These are phyloP conservation scores for Pteropus alecto DNA, from an alignment of 2,113 vertebrate species.

Conservation along the genomic window DNA sequence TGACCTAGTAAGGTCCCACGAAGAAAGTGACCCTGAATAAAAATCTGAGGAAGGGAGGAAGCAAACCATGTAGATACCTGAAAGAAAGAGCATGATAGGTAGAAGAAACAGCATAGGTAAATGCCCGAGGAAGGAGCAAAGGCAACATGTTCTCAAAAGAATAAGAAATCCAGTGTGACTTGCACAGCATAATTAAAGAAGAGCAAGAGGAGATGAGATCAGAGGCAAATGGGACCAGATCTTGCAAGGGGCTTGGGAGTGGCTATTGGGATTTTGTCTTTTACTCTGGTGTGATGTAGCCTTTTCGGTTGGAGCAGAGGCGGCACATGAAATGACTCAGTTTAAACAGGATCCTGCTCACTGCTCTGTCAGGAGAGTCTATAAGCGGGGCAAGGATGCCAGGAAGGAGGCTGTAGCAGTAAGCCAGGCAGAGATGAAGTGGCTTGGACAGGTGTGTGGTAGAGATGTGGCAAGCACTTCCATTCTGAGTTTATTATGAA, in stretches of 20 bases:
- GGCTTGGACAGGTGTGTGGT: neutral
- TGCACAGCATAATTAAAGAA: neutral
- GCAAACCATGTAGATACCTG: neutral
- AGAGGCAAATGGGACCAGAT: neutral
- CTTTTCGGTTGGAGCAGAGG: neutral
- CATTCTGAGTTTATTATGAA: neutral
- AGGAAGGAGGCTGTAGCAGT: neutral
- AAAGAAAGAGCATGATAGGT: neutral
- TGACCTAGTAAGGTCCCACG: neutral
- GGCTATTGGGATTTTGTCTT: neutral
- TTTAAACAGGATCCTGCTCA: neutral
- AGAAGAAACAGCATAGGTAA: neutral
- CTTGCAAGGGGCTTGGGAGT: neutral
- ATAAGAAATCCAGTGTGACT: neutral
- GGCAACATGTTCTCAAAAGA: neutral
- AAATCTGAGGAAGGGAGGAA: neutral
- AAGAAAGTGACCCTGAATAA: neutral
- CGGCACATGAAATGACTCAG: neutral
- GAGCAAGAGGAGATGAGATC: neutral
- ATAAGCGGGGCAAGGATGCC: neutral
- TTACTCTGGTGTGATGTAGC: neutral
- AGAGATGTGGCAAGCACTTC: neutral
- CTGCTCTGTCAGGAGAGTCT: neutral
- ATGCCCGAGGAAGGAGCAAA: neutral
- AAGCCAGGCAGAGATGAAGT: neutral